phyloP scores from a whole-genome alignment of 2,113 vertebrate species.

The Pachycephala philippinensis region DNA sequence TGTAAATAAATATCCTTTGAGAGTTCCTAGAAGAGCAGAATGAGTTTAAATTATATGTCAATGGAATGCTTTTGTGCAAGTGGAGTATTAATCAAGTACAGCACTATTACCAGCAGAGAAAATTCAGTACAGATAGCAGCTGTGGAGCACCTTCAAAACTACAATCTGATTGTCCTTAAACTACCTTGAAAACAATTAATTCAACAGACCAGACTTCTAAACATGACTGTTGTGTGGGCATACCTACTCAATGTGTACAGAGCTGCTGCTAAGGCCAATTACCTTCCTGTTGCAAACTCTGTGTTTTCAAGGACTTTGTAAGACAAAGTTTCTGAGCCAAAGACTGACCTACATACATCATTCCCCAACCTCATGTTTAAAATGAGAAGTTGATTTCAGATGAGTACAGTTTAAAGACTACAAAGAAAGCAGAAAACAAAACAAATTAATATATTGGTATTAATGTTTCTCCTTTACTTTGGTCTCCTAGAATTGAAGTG shows the following conservation, averaged over 20 bases:
- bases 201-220: neutral
- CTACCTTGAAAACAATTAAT: neutral
- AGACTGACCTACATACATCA: constrained; percentile 3
- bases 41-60: neutral
- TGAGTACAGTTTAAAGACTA: neutral
- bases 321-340: constrained; percentile 10
- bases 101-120: neutral
- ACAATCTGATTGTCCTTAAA: neutral
- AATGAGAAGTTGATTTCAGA: neutral
- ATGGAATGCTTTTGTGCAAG: neutral
- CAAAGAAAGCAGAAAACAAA: neutral
- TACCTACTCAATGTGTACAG: neutral
- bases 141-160: neutral
- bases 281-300: neutral
- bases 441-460: neutral
- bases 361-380: neutral
- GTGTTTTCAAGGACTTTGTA: neutral
- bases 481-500: neutral
- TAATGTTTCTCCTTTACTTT: neutral
- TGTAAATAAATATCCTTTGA: constrained; percentile 1
- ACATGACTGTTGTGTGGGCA: neutral
- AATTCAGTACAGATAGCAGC: neutral
- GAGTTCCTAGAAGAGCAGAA: neutral
- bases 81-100: neutral
- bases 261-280: neutral